Conservation (phyloP, 2,888 invertebrate species). For the Sesamia inferens region DNA sequence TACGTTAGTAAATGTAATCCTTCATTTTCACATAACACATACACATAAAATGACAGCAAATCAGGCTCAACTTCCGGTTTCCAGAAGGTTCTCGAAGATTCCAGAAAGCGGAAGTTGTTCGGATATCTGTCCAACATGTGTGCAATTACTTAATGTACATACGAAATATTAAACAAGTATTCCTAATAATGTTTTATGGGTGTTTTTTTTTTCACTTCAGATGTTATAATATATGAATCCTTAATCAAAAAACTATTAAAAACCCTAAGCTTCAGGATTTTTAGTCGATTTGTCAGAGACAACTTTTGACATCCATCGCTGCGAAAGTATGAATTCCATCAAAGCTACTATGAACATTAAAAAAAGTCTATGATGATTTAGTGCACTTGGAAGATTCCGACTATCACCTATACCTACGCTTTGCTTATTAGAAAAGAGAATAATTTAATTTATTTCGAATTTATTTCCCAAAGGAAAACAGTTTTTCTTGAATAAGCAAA, state of each 20-base stretch:
- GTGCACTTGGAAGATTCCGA: not conserved
- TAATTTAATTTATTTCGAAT: not conserved
- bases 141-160: too few relatives aligned
- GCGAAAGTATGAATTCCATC: not conserved
- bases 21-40: not conserved
- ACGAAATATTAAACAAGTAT: rapidly evolving
- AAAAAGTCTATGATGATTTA: not conserved
- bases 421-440: not conserved
- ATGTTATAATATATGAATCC: not conserved
- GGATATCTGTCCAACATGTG: not conserved
- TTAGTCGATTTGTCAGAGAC: not conserved
- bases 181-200: too few relatives aligned
- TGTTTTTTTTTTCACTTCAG: not conserved
- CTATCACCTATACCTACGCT: not conserved
- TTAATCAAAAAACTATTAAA: not conserved
- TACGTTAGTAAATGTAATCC: not conserved
- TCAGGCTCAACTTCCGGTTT: not conserved
- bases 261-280: not conserved
- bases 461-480: not conserved
- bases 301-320: not conserved
- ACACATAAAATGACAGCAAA: not conserved
- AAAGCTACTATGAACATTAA: not conserved
- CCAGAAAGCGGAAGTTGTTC: not conserved
- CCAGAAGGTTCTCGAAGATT: slow-evolving; percentile 1
- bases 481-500: slow-evolving; percentile 3